Percentiles rank a stretch among this genome's conserved stretches.
These are phyloP conservation scores for Tetramorium alpestre DNA, from an alignment of 1,140 invertebrate genomes.

Conservation along the genomic window DNA sequence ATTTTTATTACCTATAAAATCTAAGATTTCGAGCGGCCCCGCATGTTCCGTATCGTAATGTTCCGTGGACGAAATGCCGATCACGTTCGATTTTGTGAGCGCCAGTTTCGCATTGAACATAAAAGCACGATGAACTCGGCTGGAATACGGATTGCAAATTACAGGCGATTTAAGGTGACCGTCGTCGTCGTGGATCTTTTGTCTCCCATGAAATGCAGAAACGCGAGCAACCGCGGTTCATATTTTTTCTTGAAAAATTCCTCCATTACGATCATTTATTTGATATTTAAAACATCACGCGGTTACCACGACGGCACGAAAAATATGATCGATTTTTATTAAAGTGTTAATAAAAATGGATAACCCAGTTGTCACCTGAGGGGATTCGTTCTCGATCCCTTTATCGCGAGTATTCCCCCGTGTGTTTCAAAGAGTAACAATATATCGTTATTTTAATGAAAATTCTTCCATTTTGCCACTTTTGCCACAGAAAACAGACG, in stretches of 20 bases:
- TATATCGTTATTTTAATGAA: slow-evolving; percentile 6
- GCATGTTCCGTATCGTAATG: neutral
- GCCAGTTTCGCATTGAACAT: slow-evolving; percentile 22
- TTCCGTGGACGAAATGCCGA: neutral
- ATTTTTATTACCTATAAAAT: slow-evolving; percentile 31
- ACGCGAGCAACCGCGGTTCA: neutral
- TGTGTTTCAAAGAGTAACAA: slow-evolving; percentile 6
- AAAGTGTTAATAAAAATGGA: slow-evolving; percentile 22
- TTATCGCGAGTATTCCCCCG: neutral
- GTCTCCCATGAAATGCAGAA: neutral
- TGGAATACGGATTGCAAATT: slow-evolving; percentile 3
- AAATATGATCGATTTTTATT: slow-evolving; percentile 22
- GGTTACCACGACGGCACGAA: neutral
- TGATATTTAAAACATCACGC: neutral
- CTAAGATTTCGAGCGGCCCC: neutral
- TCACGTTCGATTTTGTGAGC: slow-evolving; percentile 29
- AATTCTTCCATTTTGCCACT: neutral
- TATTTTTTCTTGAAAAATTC: slow-evolving; percentile 7
- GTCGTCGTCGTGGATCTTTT: neutral
- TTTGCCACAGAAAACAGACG: neutral
- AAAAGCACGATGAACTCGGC: slow-evolving; percentile 12
- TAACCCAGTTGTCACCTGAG: slow-evolving; percentile 1
- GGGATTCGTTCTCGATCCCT: neutral
- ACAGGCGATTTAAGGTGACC: neutral
- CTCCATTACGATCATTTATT: neutral